These are phyloP conservation scores for Tetrapedia diversipes DNA, from an alignment of 2,888 invertebrate species.

Conservation along the genomic window DNA sequence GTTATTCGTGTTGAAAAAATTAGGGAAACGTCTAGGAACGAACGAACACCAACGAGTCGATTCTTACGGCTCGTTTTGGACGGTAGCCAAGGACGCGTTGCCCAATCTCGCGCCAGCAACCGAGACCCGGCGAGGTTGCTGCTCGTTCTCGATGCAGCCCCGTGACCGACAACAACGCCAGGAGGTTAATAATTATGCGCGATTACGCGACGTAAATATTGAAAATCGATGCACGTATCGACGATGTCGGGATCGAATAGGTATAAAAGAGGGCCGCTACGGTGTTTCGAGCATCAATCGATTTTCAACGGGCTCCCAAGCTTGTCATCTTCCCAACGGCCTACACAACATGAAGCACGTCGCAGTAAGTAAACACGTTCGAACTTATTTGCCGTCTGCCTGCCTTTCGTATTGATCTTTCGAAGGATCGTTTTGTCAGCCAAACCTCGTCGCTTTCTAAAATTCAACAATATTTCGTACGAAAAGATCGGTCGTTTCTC, in stretches of 20 bases:
- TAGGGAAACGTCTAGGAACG: conserved; percentile 21
- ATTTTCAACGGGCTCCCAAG: conserved; percentile 66
- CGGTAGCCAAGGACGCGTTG: conserved; percentile 76
- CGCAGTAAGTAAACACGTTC: conserved; percentile 72
- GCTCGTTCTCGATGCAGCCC: conserved; percentile 38
- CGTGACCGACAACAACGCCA: conserved; percentile 52
- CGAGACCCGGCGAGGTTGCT: conserved; percentile 12
- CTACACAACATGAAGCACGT: conserved; percentile 78
- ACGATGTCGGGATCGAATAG: conserved; percentile 56
- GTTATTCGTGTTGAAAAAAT: neutral
- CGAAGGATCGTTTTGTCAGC: no score
- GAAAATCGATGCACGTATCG: conserved; percentile 71
- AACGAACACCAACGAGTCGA: conserved; percentile 57
- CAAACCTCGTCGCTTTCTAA: no score
- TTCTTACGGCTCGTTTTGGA: conserved; percentile 75
- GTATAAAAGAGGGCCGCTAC: conserved; percentile 74
- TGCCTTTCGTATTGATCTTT: no score
- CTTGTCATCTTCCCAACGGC: conserved; percentile 54
- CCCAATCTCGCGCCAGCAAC: conserved; percentile 63
- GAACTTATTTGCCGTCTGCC: conserved; percentile 7
- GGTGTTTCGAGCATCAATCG: conserved; percentile 74
- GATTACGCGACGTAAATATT: conserved; percentile 65
- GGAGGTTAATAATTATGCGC: conserved; percentile 65
- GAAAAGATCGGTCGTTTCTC: no score
- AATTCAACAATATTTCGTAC: no score